Evolutionary conservation across 1,140 invertebrate genomes (phyloP).

Genomic region (Mamestra configurata): DNA sequence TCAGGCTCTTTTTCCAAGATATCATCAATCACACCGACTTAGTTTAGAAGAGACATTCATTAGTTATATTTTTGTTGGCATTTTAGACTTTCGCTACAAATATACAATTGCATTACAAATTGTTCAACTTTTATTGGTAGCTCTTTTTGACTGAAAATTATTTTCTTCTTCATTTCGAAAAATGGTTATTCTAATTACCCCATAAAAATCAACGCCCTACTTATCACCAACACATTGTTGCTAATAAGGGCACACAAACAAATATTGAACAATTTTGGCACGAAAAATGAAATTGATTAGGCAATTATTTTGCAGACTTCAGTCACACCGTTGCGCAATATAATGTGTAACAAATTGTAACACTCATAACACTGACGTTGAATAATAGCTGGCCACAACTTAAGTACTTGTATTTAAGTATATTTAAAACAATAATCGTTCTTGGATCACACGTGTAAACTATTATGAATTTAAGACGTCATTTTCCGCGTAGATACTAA

Average conservation of each 20-base stretch:
- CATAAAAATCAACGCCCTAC: background rate
- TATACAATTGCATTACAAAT: too few species aligned
- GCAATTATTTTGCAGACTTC: conserved; percentile 28
- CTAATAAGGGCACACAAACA: background rate
- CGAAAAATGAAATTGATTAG: conserved; percentile 26
- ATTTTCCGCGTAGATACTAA: conserved; percentile 36
- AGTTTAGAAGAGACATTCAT: background rate
- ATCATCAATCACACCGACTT: background rate
- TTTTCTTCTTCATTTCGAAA: background rate
- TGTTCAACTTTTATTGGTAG: too few species aligned
- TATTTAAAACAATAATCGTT: conserved; percentile 40
- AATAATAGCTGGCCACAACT: conserved; percentile 20
- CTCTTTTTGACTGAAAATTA: too few species aligned
- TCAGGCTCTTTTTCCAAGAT: background rate
- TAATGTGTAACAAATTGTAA: conserved; percentile 37
- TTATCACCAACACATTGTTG: background rate
- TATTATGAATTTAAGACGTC: background rate
- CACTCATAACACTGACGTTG: conserved; percentile 28
- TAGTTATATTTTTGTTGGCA: background rate
- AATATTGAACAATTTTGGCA: conserved; percentile 10
- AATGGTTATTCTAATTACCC: too few species aligned
- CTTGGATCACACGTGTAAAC: conserved; percentile 21
- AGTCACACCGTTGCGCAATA: conserved; percentile 43
- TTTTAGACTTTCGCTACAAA: background rate
- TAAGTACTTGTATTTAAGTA: conserved; percentile 30